phyloP scores from a whole-genome alignment of 2,888 invertebrate genomes.

The Deilephila elpenor region DNA sequence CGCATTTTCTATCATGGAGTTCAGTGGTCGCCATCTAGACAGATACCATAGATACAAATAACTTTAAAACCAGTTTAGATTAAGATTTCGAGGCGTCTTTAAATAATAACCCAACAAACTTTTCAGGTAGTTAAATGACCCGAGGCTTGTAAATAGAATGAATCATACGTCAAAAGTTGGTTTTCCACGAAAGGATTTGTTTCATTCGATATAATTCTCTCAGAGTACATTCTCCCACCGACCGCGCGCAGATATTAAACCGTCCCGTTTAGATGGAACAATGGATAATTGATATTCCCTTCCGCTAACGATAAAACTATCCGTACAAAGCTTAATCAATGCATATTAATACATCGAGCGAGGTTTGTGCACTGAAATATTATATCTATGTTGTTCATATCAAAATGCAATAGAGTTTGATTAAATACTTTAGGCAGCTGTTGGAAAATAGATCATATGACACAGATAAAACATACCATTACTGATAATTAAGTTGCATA shows the following conservation, averaged over 20 bases:
- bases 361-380: constrained; percentile 4
- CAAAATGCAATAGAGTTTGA: not conserved
- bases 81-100: not conserved
- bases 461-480: not conserved
- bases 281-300: constrained; percentile 28
- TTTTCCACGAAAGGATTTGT: constrained; percentile 4
- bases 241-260: constrained; percentile 11
- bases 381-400: not conserved
- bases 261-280: constrained; percentile 19
- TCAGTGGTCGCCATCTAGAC: too few species aligned
- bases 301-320: constrained; percentile 23
- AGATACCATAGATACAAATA: too few species aligned
- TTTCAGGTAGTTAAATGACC: not conserved
- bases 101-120: constrained; percentile 1
- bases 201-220: not conserved
- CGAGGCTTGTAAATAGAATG: not conserved
- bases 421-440: constrained; percentile 1
- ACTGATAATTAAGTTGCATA: not conserved
- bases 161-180: constrained; percentile 1
- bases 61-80: too few species aligned
- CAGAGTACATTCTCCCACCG: not conserved
- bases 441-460: not conserved
- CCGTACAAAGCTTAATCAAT: constrained; percentile 12
- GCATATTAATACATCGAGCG: constrained; percentile 5
- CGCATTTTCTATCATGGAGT: too few species aligned